phyloP scores from a whole-genome alignment of 2,888 invertebrate species.

The Fabriciana adippe region DNA sequence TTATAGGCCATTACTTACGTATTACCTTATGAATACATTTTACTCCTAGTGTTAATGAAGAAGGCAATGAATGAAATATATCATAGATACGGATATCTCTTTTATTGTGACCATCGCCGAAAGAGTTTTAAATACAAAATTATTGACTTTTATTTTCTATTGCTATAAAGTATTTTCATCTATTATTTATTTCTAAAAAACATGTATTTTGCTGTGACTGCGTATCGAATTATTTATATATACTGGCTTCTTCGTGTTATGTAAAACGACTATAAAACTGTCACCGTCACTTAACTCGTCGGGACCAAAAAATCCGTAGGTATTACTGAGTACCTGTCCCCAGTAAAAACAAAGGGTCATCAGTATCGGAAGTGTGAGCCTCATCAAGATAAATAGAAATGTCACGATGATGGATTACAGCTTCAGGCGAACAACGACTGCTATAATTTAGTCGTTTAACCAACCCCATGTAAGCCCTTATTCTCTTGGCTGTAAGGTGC shows the following conservation, averaged over 20 bases:
- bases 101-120: no score
- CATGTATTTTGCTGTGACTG: background rate
- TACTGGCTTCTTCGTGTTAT: background rate
- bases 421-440: constrained; percentile 53
- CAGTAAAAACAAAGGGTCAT: constrained; percentile 65
- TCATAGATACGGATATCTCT: no score
- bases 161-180: no score
- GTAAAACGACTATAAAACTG: constrained; percentile 4
- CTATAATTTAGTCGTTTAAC: constrained; percentile 49
- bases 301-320: constrained; percentile 34
- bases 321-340: constrained; percentile 38
- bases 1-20: no score
- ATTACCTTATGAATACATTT: no score
- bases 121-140: no score
- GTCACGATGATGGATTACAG: constrained; percentile 77
- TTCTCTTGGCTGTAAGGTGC: constrained; percentile 44
- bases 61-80: no score
- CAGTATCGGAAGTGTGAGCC: constrained; percentile 70
- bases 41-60: no score
- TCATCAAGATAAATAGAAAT: constrained; percentile 80
- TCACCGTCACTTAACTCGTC: constrained; percentile 27
- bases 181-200: no score
- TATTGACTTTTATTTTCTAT: no score
- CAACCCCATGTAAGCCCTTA: constrained; percentile 42
- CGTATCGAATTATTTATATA: background rate